Conservation (phyloP, 1,140 invertebrate species). For the Bombus pyrosoma region DNA sequence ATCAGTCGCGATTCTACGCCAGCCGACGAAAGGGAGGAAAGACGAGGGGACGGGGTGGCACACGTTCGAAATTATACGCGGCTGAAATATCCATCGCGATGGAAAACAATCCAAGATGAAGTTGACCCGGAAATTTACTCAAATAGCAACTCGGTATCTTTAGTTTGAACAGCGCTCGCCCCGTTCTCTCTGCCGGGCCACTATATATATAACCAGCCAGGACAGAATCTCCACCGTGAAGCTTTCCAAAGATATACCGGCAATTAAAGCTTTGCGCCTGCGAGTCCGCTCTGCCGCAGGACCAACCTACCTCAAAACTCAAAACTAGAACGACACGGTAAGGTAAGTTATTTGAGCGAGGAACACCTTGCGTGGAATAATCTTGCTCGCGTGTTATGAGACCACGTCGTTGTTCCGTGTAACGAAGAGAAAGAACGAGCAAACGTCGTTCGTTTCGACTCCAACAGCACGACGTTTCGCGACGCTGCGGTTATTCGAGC, state of each 20-base stretch:
- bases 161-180: slow-evolving; percentile 31
- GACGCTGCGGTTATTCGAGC: too few species aligned
- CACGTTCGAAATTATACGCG: slow-evolving; percentile 34
- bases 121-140: slow-evolving; percentile 53
- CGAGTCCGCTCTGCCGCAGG: background rate
- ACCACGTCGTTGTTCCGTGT: background rate
- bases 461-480: too few species aligned
- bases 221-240: background rate
- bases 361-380: background rate
- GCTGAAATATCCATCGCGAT: slow-evolving; percentile 30
- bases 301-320: background rate
- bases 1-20: slow-evolving; percentile 32
- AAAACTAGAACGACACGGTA: background rate
- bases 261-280: slow-evolving; percentile 7
- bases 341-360: background rate
- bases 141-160: slow-evolving; percentile 53
- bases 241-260: slow-evolving; percentile 19
- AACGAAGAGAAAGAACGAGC: too few species aligned
- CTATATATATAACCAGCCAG: background rate
- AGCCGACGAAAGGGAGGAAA: background rate
- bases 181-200: background rate
- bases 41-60: background rate
- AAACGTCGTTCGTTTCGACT: too few species aligned
- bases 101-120: slow-evolving; percentile 35
- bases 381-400: background rate